These are phyloP conservation scores for Glaucomys volans DNA, from an alignment of 2,113 vertebrate genomes.

Conservation along the genomic window DNA sequence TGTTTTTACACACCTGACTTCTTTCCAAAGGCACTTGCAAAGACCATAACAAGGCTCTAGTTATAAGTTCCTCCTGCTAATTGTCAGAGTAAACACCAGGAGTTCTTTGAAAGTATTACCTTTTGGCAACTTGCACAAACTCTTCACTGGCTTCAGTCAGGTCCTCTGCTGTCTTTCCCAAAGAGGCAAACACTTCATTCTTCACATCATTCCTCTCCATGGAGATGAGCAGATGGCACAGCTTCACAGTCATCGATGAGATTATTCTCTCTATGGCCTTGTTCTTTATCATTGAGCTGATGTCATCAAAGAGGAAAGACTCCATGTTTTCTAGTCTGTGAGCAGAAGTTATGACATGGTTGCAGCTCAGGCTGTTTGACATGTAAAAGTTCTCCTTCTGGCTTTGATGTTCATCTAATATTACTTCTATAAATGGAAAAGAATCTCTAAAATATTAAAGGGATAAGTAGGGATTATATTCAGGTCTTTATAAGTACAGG, in stretches of 20 bases:
- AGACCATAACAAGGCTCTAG: background rate
- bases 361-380: background rate
- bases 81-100: background rate
- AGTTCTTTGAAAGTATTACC: conserved; percentile 82
- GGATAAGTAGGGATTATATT: background rate
- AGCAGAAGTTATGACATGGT: background rate
- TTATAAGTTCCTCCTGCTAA: background rate
- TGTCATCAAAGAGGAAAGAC: conserved; percentile 81
- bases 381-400: background rate
- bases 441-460: background rate
- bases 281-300: conserved; percentile 85
- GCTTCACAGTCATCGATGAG: conserved; percentile 87
- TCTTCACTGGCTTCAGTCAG: conserved; percentile 87
- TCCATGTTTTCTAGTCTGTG: conserved; percentile 84
- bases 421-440: background rate
- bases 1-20: background rate
- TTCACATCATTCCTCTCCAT: conserved; percentile 84
- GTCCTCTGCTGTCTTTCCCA: conserved; percentile 87
- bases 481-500: background rate
- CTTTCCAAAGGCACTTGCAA: background rate
- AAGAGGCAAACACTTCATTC: conserved; percentile 81
- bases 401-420: background rate
- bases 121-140: conserved; percentile 87
- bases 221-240: conserved; percentile 90
- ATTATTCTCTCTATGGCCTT: conserved; percentile 87